phyloP scores from a whole-genome alignment of 2,888 invertebrate genomes.

The Machimus atricapillus region DNA sequence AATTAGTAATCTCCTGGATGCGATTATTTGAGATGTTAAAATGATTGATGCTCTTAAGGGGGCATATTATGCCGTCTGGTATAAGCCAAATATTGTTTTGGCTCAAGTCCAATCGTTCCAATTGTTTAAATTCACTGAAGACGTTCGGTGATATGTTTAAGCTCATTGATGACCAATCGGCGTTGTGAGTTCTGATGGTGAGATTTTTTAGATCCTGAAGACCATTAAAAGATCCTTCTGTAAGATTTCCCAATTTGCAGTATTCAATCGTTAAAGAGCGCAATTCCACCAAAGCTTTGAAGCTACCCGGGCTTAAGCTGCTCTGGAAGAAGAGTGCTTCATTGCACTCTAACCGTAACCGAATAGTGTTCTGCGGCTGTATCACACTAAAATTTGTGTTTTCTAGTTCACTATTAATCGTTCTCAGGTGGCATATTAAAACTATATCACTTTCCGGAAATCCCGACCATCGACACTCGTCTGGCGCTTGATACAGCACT shows the following conservation, averaged over 20 bases:
- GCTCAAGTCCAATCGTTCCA: slow-evolving; percentile 84
- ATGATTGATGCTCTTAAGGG: slow-evolving; percentile 77
- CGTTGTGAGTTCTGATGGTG: slow-evolving; percentile 84
- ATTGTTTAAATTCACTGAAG: slow-evolving; percentile 78
- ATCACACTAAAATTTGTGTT: slow-evolving; percentile 88
- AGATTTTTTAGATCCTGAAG: slow-evolving; percentile 83
- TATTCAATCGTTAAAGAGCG: slow-evolving; percentile 83
- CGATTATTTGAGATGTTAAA: slow-evolving; percentile 87
- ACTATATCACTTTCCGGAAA: slow-evolving; percentile 69
- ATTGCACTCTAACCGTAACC: slow-evolving; percentile 81
- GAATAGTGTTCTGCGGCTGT: slow-evolving; percentile 82
- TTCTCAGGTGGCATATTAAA: slow-evolving; percentile 78
- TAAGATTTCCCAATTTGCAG: slow-evolving; percentile 86
- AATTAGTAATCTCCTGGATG: slow-evolving; percentile 84
- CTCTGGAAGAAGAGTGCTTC: slow-evolving; percentile 81
- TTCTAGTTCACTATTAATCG: slow-evolving; percentile 87
- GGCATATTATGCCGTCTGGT: slow-evolving; percentile 85
- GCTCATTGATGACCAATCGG: slow-evolving; percentile 85
- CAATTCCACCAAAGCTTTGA: slow-evolving; percentile 80
- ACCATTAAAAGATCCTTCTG: slow-evolving; percentile 80
- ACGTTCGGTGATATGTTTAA: slow-evolving; percentile 82
- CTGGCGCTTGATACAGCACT: slow-evolving; percentile 78
- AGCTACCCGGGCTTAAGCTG: slow-evolving; percentile 78
- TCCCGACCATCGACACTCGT: slow-evolving; percentile 72
- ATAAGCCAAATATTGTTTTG: slow-evolving; percentile 89